Evolutionary conservation across 2,888 invertebrate species (phyloP), one percentile per base, ranked within the genome.

Genomic region (Drosophila pullipes): DNA sequence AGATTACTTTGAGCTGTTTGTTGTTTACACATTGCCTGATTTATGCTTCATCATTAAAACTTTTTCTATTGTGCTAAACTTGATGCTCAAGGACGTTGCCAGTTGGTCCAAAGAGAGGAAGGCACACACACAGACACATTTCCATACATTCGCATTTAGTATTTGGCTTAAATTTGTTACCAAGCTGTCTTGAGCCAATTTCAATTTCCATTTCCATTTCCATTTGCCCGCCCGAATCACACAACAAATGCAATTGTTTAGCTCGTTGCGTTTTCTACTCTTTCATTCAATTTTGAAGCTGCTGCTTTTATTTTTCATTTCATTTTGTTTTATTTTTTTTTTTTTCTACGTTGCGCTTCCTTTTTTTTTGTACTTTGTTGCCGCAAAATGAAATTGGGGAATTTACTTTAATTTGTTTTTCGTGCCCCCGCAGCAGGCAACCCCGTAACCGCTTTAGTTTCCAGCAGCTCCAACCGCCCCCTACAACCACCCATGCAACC

Each of bases 351-450:
- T 50, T 58, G 35, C 35, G 41, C 22, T 44, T 30, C 64, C n/a
- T 61, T 69, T 61, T 65, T 74, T 74, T 39, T 54, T 58, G 63
- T 78, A 76, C 77, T 83, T 85, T 85, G 86, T 77, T 90, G 82
- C 91, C 91, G 73, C 85, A 85, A 81, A 85, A 85, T 85, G 85
- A 89, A 85, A 85, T 85, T 85, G 85, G 85, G 91, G 91, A 85
- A 85, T 85, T 85, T 90, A 90, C 91, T 85, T 85, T 85, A 85
- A 85, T 85, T 85, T 85, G 85, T 81, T 85, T 85, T 90, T 86
- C 91, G 89, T 90, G 91, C 89, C 84, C 82, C 91, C 83, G 71
- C 83, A 82, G 88, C 73, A 74, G 74, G 74, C 69, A 68, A 31
- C 66, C 28, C 64, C 41, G 39, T 53, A 57, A 35, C 74, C 65